A percentile compares a stretch with the other conserved stretches of the same genome.
phyloP scores from a whole-genome alignment of 1,140 invertebrate genomes.

The Wiebesia pumilae region DNA sequence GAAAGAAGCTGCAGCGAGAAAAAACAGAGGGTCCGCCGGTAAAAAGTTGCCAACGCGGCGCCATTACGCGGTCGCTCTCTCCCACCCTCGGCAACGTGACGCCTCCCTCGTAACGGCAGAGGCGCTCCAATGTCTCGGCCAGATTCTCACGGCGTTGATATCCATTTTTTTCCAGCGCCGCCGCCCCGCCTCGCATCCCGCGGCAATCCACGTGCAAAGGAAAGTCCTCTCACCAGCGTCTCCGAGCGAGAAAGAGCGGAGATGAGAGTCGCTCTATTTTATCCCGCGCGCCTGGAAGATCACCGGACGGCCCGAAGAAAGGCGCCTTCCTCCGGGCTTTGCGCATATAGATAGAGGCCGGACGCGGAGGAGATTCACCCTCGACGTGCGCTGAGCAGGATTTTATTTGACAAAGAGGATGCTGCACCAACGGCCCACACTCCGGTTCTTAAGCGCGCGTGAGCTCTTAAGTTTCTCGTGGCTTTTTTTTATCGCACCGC shows the following conservation, averaged over 20 bases:
- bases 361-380: conserved; percentile 1
- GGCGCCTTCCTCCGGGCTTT: background rate
- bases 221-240: background rate
- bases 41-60: conserved; percentile 47
- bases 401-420: conserved; percentile 44
- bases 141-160: conserved; percentile 44
- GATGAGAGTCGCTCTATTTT: background rate
- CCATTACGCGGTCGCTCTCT: conserved; percentile 47
- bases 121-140: conserved; percentile 43
- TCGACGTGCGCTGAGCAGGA: background rate
- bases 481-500: conserved; percentile 10
- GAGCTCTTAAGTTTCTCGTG: background rate
- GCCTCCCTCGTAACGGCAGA: conserved; percentile 5
- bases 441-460: background rate
- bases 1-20: background rate
- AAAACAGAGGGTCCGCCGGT: background rate
- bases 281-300: background rate
- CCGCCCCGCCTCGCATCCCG: background rate
- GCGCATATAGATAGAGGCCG: background rate
- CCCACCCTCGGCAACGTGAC: conserved; percentile 22
- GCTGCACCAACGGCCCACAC: background rate
- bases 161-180: conserved; percentile 5
- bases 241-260: background rate
- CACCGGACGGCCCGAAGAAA: background rate
- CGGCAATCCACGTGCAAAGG: background rate